Percentiles rank a stretch among this genome's conserved stretches.
Evolutionary conservation across 2,888 invertebrate species (phyloP).

Genomic region (Sphinx pinastri): DNA sequence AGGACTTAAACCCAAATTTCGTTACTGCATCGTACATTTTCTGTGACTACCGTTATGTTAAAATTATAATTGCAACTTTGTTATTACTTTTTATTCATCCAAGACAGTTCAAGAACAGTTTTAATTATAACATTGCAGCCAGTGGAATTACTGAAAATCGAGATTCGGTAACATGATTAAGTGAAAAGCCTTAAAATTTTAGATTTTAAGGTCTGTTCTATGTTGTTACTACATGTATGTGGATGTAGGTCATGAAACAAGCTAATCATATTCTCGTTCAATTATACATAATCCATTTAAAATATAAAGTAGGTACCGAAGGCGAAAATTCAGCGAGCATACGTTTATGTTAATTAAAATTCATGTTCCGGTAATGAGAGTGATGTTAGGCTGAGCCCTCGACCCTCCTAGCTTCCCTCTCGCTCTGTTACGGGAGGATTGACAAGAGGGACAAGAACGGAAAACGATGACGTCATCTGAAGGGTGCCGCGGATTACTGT

Average conservation of each 20-base stretch:
- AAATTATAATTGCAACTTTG: too few species aligned
- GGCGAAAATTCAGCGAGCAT: neutral
- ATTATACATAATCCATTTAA: neutral
- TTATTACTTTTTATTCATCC: too few species aligned
- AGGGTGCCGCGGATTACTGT: conserved; percentile 4
- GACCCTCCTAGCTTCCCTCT: neutral
- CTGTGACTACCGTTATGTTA: too few species aligned
- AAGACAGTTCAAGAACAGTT: too few species aligned
- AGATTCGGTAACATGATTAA: too few species aligned
- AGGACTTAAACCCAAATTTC: neutral
- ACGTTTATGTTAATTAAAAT: conserved; percentile 16
- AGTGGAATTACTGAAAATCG: too few species aligned
- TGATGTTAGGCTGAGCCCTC: conserved; percentile 2
- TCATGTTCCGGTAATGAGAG: conserved; percentile 13
- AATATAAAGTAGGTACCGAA: neutral
- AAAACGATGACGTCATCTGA: neutral
- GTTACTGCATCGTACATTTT: neutral
- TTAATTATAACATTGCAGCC: too few species aligned
- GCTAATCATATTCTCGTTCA: neutral
- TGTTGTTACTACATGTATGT: too few species aligned
- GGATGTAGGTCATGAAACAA: neutral
- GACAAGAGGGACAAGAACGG: neutral
- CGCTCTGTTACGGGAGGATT: neutral
- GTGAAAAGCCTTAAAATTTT: too few species aligned
- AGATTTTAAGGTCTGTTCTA: too few species aligned